Base-by-base conservation (phyloP, 2,888 invertebrate species). In the Ectropis crepuscularia region DNA sequence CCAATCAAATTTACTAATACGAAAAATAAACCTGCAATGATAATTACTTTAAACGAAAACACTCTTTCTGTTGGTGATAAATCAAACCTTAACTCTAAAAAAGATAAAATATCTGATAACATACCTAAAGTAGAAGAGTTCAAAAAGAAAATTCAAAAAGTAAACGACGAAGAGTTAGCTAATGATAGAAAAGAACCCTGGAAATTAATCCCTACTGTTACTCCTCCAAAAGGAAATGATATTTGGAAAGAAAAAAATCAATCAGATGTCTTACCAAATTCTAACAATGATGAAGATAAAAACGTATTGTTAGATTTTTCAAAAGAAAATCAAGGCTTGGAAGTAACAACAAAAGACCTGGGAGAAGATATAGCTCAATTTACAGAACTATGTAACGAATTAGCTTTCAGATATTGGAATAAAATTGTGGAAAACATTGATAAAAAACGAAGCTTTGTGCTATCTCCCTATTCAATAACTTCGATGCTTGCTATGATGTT, bases 401-500 rank as follows among this genome's bases (percentile, higher is more conserved):
- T 98, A 47, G 97, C 97, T 0, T 97, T 98, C 75, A 95, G 95
- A 73, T 96, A 97, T 80, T 97, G 97, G 97, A 94, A 94, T 74
- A 94, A 95, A 0, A 94, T 96, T 9, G 94, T 95, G 0, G 94
- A 94, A 69, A 95, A 95, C 62, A 93, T 96, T n/a, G 96, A 96
- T 74, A 94, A 95, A 10, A 95, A 95, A 6, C 92, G 97, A 76
- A 97, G 97, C 73, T 93, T 97, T 71, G 95, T 97, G 8, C 86
- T 97, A 12, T 97, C 97, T 0, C 97, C 97, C 0, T 98, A 97
- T 78, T 97, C 97, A 0, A 94, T 97, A 61, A 96, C 96, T 0
- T 97, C 97, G 0, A 94, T 97, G 88, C 85, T 98, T n/a, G 97
- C 97, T 0, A 97, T 98, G 97, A 95, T 98, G 65, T 98, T 97